These are phyloP conservation scores for Drosophila mayaguana DNA, from an alignment of 2,888 invertebrate species.

Conservation along the genomic window DNA sequence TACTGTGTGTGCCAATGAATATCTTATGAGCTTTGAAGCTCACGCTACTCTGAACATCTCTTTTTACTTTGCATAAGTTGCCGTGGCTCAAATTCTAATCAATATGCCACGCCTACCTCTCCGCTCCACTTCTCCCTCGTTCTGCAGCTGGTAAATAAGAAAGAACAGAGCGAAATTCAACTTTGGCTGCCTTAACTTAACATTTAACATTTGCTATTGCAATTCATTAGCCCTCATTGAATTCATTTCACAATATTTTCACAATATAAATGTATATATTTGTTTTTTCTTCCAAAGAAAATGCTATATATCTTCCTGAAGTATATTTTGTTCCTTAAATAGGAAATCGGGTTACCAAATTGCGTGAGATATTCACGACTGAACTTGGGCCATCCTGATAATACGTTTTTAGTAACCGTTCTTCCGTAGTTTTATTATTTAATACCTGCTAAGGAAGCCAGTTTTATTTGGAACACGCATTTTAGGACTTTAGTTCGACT, in stretches of 20 bases:
- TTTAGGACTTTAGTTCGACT: too few species aligned
- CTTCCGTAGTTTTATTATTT: too few species aligned
- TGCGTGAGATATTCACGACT: too few species aligned
- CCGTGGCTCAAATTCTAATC: constrained; percentile 60
- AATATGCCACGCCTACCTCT: constrained; percentile 37
- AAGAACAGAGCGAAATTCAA: neutral
- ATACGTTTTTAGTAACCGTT: too few species aligned
- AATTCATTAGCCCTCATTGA: neutral
- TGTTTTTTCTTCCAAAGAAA: too few species aligned
- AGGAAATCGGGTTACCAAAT: too few species aligned
- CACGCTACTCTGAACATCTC: constrained; percentile 46
- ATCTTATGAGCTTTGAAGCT: constrained; percentile 60
- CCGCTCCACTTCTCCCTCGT: neutral
- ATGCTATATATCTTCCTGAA: too few species aligned
- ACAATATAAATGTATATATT: too few species aligned
- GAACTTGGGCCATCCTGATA: too few species aligned
- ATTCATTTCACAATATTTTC: neutral
- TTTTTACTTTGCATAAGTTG: constrained; percentile 57
- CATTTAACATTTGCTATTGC: neutral
- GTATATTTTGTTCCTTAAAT: too few species aligned
- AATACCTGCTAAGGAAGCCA: too few species aligned
- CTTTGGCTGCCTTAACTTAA: neutral
- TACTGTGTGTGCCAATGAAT: constrained; percentile 57
- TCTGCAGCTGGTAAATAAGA: neutral
- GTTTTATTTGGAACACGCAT: too few species aligned